Evolutionary conservation across 2,113 vertebrate genomes (phyloP).

Genomic region (Neodon shergylaensis): DNA sequence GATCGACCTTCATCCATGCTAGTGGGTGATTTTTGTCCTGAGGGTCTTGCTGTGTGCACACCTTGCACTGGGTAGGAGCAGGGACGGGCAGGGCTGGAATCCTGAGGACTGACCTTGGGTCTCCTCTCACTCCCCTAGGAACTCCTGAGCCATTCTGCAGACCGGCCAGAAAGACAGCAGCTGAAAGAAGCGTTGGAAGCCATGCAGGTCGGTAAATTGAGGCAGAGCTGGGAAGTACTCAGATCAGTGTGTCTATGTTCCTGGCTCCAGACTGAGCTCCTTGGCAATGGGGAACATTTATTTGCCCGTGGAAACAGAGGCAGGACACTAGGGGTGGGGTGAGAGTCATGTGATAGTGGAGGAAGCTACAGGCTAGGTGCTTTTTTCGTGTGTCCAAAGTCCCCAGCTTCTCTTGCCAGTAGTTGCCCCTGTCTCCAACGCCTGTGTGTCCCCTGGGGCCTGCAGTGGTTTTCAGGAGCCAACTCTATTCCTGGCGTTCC

Average conservation of each 20-base stretch:
- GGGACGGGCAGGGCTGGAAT: not conserved
- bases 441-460: not conserved
- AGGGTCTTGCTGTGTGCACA: not conserved
- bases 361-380: not conserved
- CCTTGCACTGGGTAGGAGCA: accelerated
- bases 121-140: constrained; percentile 84
- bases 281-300: accelerated
- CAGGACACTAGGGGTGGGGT: not conserved
- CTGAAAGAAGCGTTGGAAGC: constrained; percentile 97
- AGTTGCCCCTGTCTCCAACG: no score
- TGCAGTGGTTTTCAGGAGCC: not conserved
- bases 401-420: not conserved
- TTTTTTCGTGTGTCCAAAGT: not conserved
- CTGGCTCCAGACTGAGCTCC: not conserved
- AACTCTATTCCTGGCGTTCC: not conserved
- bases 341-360: not conserved
- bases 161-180: constrained; percentile 93
- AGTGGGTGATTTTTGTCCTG: accelerated
- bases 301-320: not conserved
- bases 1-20: accelerated
- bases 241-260: accelerated
- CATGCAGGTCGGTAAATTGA: constrained; percentile 91
- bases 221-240: not conserved
- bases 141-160: constrained; percentile 93
- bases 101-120: not conserved